phyloP scores from a whole-genome alignment of 2,888 invertebrate species.

The Lymantria monacha region DNA sequence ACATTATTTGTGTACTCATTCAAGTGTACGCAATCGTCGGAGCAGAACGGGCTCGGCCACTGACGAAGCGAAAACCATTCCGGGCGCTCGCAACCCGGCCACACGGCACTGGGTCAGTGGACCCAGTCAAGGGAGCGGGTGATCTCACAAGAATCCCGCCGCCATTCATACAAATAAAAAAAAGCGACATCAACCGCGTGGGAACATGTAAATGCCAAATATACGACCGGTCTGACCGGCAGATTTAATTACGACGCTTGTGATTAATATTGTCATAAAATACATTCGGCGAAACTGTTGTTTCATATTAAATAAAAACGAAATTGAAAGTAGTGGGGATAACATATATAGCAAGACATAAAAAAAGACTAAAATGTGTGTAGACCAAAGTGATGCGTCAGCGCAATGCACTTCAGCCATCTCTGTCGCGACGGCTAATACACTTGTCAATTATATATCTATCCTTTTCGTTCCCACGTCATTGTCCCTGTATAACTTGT shows the following conservation, averaged over 20 bases:
- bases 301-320: conserved; percentile 50
- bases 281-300: conserved; percentile 51
- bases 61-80: conserved; percentile 68
- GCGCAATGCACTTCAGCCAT: conserved; percentile 69
- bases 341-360: too few species aligned
- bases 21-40: conserved; percentile 40
- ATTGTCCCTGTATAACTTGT: conserved; percentile 5
- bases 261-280: conserved; percentile 66
- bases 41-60: conserved; percentile 45
- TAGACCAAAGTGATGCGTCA: conserved; percentile 74
- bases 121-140: conserved; percentile 45
- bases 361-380: conserved; percentile 63
- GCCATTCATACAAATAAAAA: conserved; percentile 73
- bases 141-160: conserved; percentile 50
- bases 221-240: conserved; percentile 67
- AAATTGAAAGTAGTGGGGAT: conserved; percentile 65
- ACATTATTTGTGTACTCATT: conserved; percentile 50
- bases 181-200: conserved; percentile 77
- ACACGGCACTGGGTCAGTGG: conserved; percentile 68
- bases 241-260: conserved; percentile 64
- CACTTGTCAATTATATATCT: conserved; percentile 54
- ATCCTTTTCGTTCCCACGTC: conserved; percentile 30
- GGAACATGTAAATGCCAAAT: conserved; percentile 72
- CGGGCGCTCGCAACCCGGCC: conserved; percentile 47
- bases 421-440: conserved; percentile 48